phyloP scores from a whole-genome alignment of 2,797 vertebrate genomes.

The Danio albolineatus region DNA sequence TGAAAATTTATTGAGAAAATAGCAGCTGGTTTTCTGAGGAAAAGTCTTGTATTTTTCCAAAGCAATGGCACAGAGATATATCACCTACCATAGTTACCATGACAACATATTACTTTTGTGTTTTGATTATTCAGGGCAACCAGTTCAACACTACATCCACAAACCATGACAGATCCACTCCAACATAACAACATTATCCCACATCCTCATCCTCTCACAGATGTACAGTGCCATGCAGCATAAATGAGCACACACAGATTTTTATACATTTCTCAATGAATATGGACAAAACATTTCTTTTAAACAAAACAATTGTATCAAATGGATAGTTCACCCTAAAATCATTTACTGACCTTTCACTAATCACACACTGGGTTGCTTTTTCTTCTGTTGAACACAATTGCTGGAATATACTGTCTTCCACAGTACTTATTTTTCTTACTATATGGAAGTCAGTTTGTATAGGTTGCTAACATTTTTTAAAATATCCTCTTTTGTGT shows the following conservation, averaged over 20 bases:
- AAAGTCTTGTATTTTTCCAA: constrained; percentile 52
- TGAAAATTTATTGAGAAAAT: constrained; percentile 60
- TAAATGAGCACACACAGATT: not conserved
- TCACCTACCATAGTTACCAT: constrained; percentile 58
- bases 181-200: constrained; percentile 7
- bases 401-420: no score
- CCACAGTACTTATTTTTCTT: no score
- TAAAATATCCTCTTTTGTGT: no score
- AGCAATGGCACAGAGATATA: constrained; percentile 55
- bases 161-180: constrained; percentile 37
- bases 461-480: no score
- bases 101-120: constrained; percentile 60
- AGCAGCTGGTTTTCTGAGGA: constrained; percentile 48
- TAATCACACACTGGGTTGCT: no score
- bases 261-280: no score
- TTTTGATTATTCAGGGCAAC: constrained; percentile 47
- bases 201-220: not conserved
- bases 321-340: no score
- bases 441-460: no score
- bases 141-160: constrained; percentile 45
- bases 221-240: not conserved
- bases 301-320: no score
- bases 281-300: no score
- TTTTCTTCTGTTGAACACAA: no score
- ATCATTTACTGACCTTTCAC: no score